Conservation (phyloP, 2,888 invertebrate species). For the Altica lythri region DNA sequence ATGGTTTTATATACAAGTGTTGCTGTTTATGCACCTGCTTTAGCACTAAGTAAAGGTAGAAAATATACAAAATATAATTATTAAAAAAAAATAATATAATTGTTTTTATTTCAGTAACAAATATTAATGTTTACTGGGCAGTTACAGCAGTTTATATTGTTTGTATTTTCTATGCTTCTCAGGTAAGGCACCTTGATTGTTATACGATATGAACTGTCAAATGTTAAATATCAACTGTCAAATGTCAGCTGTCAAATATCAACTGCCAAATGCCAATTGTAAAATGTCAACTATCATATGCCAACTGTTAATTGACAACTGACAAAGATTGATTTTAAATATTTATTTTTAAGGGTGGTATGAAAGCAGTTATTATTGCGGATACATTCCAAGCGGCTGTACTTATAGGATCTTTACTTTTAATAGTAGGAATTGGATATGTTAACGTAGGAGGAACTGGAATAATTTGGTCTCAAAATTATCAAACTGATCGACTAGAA, state of each 20-base stretch:
- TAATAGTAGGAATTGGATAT: constrained; percentile 66
- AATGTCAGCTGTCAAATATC: no score
- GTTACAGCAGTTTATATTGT: constrained; percentile 87
- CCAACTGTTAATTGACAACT: no score
- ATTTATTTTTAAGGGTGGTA: constrained; percentile 74
- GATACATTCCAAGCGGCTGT: constrained; percentile 84
- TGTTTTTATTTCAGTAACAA: constrained; percentile 75
- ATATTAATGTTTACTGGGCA: constrained; percentile 86
- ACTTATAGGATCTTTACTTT: constrained; percentile 68
- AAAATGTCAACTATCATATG: no score
- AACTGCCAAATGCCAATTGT: no score
- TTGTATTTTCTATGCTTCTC: constrained; percentile 92
- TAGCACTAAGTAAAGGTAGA: constrained; percentile 78
- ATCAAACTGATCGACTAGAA: constrained; percentile 69
- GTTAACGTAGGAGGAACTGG: constrained; percentile 67
- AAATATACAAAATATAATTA: not conserved
- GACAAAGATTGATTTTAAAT: no score
- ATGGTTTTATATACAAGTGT: constrained; percentile 86
- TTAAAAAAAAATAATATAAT: not conserved
- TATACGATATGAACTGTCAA: no score
- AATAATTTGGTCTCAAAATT: constrained; percentile 69
- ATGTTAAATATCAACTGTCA: no score
- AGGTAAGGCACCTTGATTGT: no score
- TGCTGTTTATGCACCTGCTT: constrained; percentile 83
- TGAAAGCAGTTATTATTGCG: constrained; percentile 94